Base-by-base conservation (phyloP, 2,888 invertebrate species). In the Patella ulyssiponensis region DNA sequence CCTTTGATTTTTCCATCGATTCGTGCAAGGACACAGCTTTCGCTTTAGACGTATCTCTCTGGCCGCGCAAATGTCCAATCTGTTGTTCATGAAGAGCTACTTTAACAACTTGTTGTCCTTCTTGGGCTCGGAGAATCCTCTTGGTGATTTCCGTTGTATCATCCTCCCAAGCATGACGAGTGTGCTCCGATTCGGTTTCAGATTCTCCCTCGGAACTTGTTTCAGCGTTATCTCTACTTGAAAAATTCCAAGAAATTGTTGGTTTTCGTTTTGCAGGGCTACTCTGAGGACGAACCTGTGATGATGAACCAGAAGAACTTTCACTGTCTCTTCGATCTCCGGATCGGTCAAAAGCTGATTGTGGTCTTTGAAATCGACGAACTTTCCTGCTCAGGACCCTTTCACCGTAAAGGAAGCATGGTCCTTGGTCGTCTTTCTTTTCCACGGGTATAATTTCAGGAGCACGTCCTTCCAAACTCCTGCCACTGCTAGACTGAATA, bases 341-440 rank as follows among this genome's bases (percentile, higher is more conserved):
- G 73, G 80, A 77, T 20, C 74, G 58, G 44, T 84, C 85, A 71
- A 83, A 77, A 0, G 86, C 87, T 33, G 85, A 86, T 74, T 84
- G 86, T 7, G 88, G 84, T 2, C 88, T 79, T 20, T 82, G 78
- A 64, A 84, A 81, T 33, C 87, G 78, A 64, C 87, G 83, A 58
- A 80, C 83, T 73, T 87, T 87, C 11, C 89, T 80, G 75, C 87
- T 88, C n/a, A 85, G 82, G 4, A 88, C 85, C 33, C 90, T 79
- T 76, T 89, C 89, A 3, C 90, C 90, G 74, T 90, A 90, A 80
- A 90, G 75, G 73, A 89, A 89, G 76, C 84, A 88, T 4, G 88
- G 87, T 14, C 81, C 84, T 14, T 80, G 78, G 14, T 84, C 80
- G 9, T 82, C 79, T 17, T 74, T 69, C 23, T 75, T 75, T 69